Evolutionary conservation across 1,140 invertebrate species (phyloP).

Genomic region (Mactra quadrangularis): DNA sequence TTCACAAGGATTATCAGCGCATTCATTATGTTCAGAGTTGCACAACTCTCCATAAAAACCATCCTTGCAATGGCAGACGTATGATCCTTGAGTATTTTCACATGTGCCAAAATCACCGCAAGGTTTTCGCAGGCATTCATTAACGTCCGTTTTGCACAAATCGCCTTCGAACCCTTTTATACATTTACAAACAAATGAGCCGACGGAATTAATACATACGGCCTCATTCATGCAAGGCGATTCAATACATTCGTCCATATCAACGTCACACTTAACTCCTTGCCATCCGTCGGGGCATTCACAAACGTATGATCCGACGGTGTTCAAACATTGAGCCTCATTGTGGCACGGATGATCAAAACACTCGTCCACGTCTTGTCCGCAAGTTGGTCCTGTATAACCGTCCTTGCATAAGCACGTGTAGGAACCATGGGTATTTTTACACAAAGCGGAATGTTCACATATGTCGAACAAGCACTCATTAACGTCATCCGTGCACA

Average conservation of each 20-base stretch:
- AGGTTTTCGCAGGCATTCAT: constrained; percentile 52
- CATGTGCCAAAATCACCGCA: constrained; percentile 39
- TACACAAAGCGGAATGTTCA: constrained; percentile 88
- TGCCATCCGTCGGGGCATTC: constrained; percentile 87
- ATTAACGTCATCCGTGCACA: constrained; percentile 95
- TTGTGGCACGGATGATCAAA: constrained; percentile 15
- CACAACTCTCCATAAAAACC: constrained; percentile 52
- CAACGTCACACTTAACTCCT: constrained; percentile 21
- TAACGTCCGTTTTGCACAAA: constrained; percentile 7
- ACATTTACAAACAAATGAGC: constrained; percentile 49
- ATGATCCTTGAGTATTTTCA: constrained; percentile 46
- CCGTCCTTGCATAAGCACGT: constrained; percentile 19
- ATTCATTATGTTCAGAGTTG: constrained; percentile 10
- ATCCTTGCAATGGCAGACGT: constrained; percentile 40
- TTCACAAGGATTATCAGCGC: neutral
- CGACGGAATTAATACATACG: constrained; percentile 29
- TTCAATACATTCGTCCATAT: constrained; percentile 7
- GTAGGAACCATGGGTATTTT: constrained; percentile 33
- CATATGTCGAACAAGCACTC: constrained; percentile 88
- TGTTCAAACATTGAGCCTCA: constrained; percentile 79
- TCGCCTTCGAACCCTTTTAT: constrained; percentile 10
- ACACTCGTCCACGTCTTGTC: constrained; percentile 54
- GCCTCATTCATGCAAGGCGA: constrained; percentile 12
- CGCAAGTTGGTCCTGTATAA: constrained; percentile 85
- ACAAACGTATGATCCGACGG: constrained; percentile 96